Percentiles rank a stretch among this genome's conserved stretches.
Conservation (phyloP, 2,888 invertebrate species). For the Willowsia nigromaculata region DNA sequence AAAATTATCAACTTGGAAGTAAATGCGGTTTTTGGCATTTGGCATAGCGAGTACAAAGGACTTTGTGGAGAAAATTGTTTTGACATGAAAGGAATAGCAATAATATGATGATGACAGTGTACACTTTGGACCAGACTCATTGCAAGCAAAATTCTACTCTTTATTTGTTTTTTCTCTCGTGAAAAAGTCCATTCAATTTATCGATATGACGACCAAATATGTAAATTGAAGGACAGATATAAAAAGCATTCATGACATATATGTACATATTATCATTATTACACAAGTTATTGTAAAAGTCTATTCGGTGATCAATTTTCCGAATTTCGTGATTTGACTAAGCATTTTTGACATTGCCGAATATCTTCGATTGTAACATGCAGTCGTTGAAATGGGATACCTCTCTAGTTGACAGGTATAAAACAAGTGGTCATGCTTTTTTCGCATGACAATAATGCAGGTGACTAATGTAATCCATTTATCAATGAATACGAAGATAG, state of each 20-base stretch:
- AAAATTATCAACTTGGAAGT: constrained; percentile 44
- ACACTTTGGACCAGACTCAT: not conserved
- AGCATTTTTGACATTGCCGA: not conserved
- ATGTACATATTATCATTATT: constrained; percentile 2
- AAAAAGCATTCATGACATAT: constrained; percentile 1
- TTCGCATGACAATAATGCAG: constrained; percentile 3
- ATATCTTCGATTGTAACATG: not conserved
- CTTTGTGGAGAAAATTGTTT: constrained; percentile 19
- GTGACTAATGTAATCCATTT: constrained; percentile 28
- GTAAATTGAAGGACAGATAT: not conserved
- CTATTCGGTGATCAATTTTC: constrained; percentile 8
- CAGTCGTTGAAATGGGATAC: not conserved
- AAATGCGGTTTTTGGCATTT: constrained; percentile 32
- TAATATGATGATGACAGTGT: not conserved
- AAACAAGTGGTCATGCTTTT: not conserved
- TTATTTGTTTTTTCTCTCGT: not conserved
- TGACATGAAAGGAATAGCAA: not conserved
- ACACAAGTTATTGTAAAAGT: not conserved
- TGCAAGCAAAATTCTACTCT: not conserved
- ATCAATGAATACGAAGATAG: constrained; percentile 37
- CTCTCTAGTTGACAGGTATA: not conserved
- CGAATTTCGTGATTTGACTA: not conserved
- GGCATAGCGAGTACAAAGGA: not conserved
- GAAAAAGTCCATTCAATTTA: not conserved
- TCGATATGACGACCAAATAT: constrained; percentile 8